These are phyloP conservation scores for Tetanocera ferruginea DNA, from an alignment of 2,888 invertebrate species.

Conservation along the genomic window DNA sequence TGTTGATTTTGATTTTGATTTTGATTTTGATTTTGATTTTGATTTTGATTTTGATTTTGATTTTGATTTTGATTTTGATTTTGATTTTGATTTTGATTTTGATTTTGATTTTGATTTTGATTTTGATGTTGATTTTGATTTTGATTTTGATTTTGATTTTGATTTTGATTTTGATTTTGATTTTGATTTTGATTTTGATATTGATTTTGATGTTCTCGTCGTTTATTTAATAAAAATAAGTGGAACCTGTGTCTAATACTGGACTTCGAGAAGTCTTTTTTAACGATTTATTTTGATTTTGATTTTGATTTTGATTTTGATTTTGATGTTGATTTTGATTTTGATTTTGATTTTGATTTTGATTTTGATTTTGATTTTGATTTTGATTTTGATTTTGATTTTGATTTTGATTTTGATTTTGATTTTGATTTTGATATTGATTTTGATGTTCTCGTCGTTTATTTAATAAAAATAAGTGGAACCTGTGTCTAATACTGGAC, in stretches of 20 bases:
- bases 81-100: background rate
- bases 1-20: background rate
- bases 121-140: background rate
- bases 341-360: background rate
- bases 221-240: background rate
- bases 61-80: background rate
- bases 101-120: background rate
- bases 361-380: background rate
- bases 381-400: background rate
- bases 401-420: background rate
- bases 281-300: background rate
- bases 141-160: background rate
- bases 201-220: background rate
- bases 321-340: background rate
- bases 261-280: too few relatives aligned
- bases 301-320: background rate
- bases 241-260: too few relatives aligned
- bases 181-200: background rate
- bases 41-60: background rate
- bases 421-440: background rate
- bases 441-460: background rate
- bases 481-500: too few relatives aligned
- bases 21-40: background rate
- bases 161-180: background rate
- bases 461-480: too few relatives aligned